A percentile compares a stretch with the other conserved stretches of the same genome.
These are phyloP conservation scores for Zaprionus lachaisei DNA, from an alignment of 1,140 invertebrate genomes.

Conservation along the genomic window DNA sequence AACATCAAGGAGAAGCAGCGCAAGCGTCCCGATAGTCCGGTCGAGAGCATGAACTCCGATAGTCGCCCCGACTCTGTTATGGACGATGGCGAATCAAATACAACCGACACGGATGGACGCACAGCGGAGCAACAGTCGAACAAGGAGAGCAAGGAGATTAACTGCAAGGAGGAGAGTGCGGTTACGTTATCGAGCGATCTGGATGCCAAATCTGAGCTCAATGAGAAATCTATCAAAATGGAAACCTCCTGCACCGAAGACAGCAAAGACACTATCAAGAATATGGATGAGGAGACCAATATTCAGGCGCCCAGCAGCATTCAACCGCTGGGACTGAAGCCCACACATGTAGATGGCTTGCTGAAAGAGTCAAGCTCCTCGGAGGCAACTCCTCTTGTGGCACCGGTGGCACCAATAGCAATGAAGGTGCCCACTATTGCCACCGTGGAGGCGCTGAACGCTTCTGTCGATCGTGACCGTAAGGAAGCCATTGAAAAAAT, in stretches of 20 bases:
- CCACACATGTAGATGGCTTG: constrained; percentile 46
- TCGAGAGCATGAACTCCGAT: constrained; percentile 92
- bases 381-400: constrained; percentile 25
- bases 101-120: constrained; percentile 67
- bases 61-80: constrained; percentile 89
- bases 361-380: constrained; percentile 37
- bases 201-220: constrained; percentile 62
- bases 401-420: constrained; percentile 45
- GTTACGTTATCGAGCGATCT: constrained; percentile 50
- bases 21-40: constrained; percentile 89
- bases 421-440: constrained; percentile 80
- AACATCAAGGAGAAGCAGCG: constrained; percentile 89
- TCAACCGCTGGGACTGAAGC: constrained; percentile 32
- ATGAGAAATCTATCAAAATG: constrained; percentile 68
- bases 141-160: constrained; percentile 86
- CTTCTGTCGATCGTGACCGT: constrained; percentile 74
- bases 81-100: constrained; percentile 89
- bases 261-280: constrained; percentile 82
- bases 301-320: constrained; percentile 72
- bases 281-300: constrained; percentile 81
- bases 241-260: constrained; percentile 62
- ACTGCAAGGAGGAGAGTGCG: constrained; percentile 74
- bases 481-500: constrained; percentile 76
- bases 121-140: constrained; percentile 83
- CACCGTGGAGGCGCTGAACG: constrained; percentile 78